Percentiles rank a stretch among this genome's conserved stretches.
These are phyloP conservation scores for Nibea albiflora DNA, from an alignment of 2,113 vertebrate species.

Conservation along the genomic window DNA sequence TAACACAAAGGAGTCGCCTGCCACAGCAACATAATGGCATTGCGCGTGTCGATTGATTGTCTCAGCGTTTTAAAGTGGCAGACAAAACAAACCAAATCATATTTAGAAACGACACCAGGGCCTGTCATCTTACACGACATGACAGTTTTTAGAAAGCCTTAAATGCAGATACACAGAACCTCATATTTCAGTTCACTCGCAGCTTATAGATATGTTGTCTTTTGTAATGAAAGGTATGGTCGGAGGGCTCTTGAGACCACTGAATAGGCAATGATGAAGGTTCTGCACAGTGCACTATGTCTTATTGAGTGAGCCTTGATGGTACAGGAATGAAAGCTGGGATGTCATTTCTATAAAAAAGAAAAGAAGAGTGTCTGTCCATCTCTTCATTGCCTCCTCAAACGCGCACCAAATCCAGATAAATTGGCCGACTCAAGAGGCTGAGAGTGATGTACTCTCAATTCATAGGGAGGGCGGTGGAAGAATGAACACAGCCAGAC, in stretches of 20 bases:
- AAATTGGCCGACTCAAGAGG: conserved; percentile 10
- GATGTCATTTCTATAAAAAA: conserved; percentile 47
- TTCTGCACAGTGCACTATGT: conserved; percentile 30
- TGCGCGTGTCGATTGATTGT: conserved; percentile 32
- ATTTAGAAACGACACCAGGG: background rate
- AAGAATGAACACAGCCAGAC: background rate
- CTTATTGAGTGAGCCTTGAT: conserved; percentile 22
- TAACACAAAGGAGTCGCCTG: conserved; percentile 67
- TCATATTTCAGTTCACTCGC: conserved; percentile 59
- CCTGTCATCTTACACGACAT: background rate
- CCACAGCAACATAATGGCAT: conserved; percentile 30
- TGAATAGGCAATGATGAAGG: conserved; percentile 42
- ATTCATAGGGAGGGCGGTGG: background rate
- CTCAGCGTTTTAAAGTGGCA: conserved; percentile 24
- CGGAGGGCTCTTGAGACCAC: conserved; percentile 26
- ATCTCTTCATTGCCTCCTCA: conserved; percentile 32
- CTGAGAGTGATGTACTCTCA: conserved; percentile 14
- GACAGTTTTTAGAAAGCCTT: background rate
- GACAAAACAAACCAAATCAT: conserved; percentile 20
- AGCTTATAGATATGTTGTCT: conserved; percentile 57
- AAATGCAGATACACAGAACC: conserved; percentile 25
- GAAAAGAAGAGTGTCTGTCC: conserved; percentile 5
- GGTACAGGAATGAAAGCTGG: conserved; percentile 5
- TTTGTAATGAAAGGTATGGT: conserved; percentile 43
- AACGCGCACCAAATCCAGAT: conserved; percentile 10